Conservation (phyloP, 2,797 vertebrate species). For the Rhabdomys pumilio region DNA sequence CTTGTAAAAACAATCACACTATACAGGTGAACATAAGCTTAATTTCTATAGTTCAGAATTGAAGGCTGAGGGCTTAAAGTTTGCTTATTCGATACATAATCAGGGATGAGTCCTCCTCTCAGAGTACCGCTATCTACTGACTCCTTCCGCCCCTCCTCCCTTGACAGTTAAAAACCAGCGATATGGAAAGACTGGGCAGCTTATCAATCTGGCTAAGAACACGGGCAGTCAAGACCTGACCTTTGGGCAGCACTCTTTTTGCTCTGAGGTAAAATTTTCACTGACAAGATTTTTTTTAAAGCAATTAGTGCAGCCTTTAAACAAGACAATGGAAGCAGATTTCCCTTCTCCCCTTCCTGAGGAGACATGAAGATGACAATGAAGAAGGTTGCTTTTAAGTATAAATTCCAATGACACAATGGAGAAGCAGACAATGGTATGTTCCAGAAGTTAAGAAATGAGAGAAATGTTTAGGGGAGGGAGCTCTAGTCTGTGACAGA, state of each 20-base stretch:
- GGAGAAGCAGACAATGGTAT: not conserved
- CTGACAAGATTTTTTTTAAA: not conserved
- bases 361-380: not conserved
- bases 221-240: not conserved
- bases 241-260: not conserved
- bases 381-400: not conserved
- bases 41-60: slow-evolving; percentile 46
- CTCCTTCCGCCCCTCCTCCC: not conserved
- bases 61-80: not conserved
- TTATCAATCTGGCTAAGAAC: not conserved
- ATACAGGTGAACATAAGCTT: not conserved
- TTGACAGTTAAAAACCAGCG: not conserved
- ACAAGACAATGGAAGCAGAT: not conserved
- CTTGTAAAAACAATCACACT: slow-evolving; percentile 9
- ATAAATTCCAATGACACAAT: not conserved
- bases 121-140: not conserved
- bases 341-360: not conserved
- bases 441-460: not conserved
- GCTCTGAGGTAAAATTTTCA: slow-evolving; percentile 6
- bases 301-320: not conserved
- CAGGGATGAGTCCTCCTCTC: not conserved
- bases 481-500: not conserved
- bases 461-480: not conserved
- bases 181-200: not conserved
- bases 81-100: not conserved